These are phyloP conservation scores for Aurelia sp. DNA, from an alignment of 30 jellyfish, hydroid and myxozoan species.

Conservation along the genomic window DNA sequence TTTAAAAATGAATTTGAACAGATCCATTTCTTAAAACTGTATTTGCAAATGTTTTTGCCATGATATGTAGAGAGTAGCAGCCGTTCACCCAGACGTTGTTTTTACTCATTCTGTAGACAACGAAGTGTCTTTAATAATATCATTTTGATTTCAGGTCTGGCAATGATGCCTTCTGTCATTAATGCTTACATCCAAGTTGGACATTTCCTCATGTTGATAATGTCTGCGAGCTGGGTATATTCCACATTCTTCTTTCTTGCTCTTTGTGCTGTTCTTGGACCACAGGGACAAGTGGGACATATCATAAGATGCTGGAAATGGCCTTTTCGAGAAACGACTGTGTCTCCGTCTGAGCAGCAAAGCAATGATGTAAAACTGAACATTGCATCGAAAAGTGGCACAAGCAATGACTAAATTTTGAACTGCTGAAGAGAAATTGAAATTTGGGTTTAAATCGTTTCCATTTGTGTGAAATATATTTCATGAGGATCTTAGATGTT, in stretches of 20 bases:
- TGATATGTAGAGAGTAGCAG: too few relatives aligned
- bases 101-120: too few relatives aligned
- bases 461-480: too few relatives aligned
- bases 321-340: background rate
- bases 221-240: constrained; percentile 89
- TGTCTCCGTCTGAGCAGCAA: background rate
- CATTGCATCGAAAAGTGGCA: background rate
- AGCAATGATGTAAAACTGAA: background rate
- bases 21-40: too few relatives aligned
- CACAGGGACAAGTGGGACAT: constrained; percentile 76
- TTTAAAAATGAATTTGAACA: too few relatives aligned
- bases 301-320: constrained; percentile 41
- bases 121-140: too few relatives aligned
- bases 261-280: constrained; percentile 84
- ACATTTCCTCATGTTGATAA: constrained; percentile 84
- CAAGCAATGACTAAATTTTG: too few relatives aligned
- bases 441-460: too few relatives aligned
- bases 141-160: constrained; percentile 65
- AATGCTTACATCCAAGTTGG: constrained; percentile 84
- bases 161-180: constrained; percentile 83
- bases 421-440: too few relatives aligned
- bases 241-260: constrained; percentile 90
- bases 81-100: too few relatives aligned
- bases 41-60: too few relatives aligned
- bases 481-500: too few relatives aligned